phyloP scores from a whole-genome alignment of 2,797 vertebrate genomes.

The Furcifer pardalis region DNA sequence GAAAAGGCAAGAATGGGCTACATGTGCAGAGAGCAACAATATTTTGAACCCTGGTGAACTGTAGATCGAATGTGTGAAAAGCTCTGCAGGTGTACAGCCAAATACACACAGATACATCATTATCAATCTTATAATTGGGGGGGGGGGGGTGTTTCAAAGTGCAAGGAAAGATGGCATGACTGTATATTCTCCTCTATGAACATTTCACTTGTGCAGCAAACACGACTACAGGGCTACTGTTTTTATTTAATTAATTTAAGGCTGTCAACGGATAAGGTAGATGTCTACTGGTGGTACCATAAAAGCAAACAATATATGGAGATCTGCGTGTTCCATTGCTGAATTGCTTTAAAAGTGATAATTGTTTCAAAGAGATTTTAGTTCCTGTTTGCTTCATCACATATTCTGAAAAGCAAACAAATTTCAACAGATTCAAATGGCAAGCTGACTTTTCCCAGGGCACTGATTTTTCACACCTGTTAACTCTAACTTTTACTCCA shows the following conservation, averaged over 20 bases:
- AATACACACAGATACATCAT: background rate
- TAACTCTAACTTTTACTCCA: conserved; percentile 36
- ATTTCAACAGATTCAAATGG: conserved; percentile 6
- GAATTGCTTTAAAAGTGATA: background rate
- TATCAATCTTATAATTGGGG: background rate
- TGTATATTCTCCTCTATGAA: background rate
- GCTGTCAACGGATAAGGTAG: background rate
- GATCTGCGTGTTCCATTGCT: background rate
- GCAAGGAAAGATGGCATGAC: too few relatives aligned
- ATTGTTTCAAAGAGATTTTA: background rate
- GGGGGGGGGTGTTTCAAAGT: too few relatives aligned
- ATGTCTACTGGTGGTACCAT: background rate
- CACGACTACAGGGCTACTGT: background rate
- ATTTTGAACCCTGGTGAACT: background rate
- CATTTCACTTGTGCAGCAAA: background rate
- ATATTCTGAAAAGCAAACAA: background rate
- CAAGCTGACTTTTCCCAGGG: conserved; percentile 33
- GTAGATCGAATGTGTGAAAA: background rate
- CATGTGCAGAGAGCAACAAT: background rate
- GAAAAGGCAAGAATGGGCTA: background rate
- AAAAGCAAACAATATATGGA: background rate
- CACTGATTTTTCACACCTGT: conserved; percentile 36
- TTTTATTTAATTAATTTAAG: background rate
- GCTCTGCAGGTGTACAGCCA: background rate
- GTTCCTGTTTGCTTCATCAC: background rate